Base-by-base conservation (phyloP, 2,797 vertebrate genomes). In the Microctenopoma lineatum region DNA sequence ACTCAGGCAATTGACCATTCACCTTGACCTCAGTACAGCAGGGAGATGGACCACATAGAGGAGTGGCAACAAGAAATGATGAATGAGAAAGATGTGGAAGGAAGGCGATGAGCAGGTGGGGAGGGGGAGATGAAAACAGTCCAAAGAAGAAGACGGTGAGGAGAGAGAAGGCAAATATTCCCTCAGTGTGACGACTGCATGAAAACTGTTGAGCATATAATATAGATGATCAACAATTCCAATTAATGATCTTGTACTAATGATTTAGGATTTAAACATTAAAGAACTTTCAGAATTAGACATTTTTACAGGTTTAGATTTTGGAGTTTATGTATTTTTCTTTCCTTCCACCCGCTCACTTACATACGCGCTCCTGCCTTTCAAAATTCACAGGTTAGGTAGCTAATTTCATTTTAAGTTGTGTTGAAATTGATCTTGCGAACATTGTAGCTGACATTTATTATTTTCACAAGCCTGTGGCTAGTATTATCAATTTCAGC, bases 1-100 rank as follows among this genome's bases (percentile, higher is more conserved):
- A 52, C 71, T 74, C 60, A 26, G 72, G 78, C 84, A 85, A 85
- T 85, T 92, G 88, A 86, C 84, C 84, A 61, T 53, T 84, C 66
- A 75, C 80, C 87, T 81, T 85, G 83, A 87, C 83, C 83, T 73
- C n/a, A 1, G 73, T 18, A 11, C 38, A 10, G 62, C 68, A 27
- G 66, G 67, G 77, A 80, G 75, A 85, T 57, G 50, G 75, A 81
- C 50, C 59, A 83, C 61, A 63, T 9, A 42, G 63, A 61, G 54
- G 60, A 80, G 54, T 51, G 63, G 74, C 48, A 71, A 68, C 42
- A 18, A 80, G 75, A 69, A 65, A 74, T 85, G 79, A 88, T 88
- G 65, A 83, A 87, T 84, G 83, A 65, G 77, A 47, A 29, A 11
- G 29, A 44, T 36, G 39, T 9, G 16, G 63, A 54, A 50, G 60